A percentile compares a stretch with the other conserved stretches of the same genome.
phyloP scores from a whole-genome alignment of 2,113 vertebrate genomes.

The Pagrus major region DNA sequence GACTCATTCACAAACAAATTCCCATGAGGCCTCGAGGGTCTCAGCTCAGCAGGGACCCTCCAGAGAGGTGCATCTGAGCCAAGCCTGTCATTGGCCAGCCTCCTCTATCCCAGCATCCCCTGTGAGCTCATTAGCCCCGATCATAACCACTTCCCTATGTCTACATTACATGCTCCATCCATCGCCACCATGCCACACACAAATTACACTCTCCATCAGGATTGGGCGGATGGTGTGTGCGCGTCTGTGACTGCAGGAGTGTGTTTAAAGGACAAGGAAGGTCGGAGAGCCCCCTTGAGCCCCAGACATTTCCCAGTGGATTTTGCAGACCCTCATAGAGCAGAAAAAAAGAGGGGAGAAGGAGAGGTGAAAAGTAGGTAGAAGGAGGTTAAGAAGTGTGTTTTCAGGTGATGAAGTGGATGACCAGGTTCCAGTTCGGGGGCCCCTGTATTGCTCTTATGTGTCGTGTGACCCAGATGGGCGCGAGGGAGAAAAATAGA shows the following conservation, averaged over 20 bases:
- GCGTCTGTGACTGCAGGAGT: slow-evolving; percentile 34
- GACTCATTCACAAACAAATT: slow-evolving; percentile 56
- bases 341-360: neutral
- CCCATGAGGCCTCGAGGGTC: slow-evolving; percentile 49
- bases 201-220: slow-evolving; percentile 75
- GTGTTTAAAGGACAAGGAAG: slow-evolving; percentile 75
- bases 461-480: slow-evolving; percentile 75
- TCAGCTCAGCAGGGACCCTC: slow-evolving; percentile 62
- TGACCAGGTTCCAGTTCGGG: slow-evolving; percentile 53
- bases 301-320: slow-evolving; percentile 59
- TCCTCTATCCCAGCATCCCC: slow-evolving; percentile 63
- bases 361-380: slow-evolving; percentile 47
- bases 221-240: slow-evolving; percentile 21
- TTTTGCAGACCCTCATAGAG: slow-evolving; percentile 34
- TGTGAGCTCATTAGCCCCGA: slow-evolving; percentile 84
- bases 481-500: slow-evolving; percentile 43
- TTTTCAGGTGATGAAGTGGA: slow-evolving; percentile 72
- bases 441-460: slow-evolving; percentile 38
- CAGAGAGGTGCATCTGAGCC: slow-evolving; percentile 52
- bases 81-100: slow-evolving; percentile 54
- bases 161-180: slow-evolving; percentile 68
- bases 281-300: slow-evolving; percentile 64
- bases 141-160: slow-evolving; percentile 78
- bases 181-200: slow-evolving; percentile 64
- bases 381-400: slow-evolving; percentile 55